phyloP scores from a whole-genome alignment of 2,888 invertebrate species.

The Yponomeuta evonymella region DNA sequence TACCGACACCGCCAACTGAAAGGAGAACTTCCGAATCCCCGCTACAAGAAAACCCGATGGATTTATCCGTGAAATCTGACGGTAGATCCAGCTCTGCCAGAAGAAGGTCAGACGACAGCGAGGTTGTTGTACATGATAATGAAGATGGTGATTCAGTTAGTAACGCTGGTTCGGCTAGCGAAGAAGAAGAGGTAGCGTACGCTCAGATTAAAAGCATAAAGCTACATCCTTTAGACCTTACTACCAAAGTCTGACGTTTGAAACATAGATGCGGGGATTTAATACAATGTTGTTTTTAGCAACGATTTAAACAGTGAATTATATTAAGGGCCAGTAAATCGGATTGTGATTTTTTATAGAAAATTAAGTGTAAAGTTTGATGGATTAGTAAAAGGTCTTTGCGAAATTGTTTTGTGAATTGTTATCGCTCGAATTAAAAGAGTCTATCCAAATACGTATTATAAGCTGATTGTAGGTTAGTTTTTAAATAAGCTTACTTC shows the following conservation, averaged over 20 bases:
- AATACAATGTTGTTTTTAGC: constrained; percentile 31
- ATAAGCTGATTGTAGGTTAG: constrained; percentile 54
- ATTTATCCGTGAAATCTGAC: constrained; percentile 84
- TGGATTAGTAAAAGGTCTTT: constrained; percentile 8
- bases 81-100: constrained; percentile 74
- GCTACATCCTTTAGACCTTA: constrained; percentile 79
- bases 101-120: constrained; percentile 69
- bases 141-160: constrained; percentile 65
- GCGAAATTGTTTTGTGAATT: constrained; percentile 44
- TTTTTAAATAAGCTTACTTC: background rate
- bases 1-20: constrained; percentile 58
- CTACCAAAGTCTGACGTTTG: constrained; percentile 80
- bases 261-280: constrained; percentile 36
- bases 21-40: constrained; percentile 73
- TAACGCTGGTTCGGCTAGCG: constrained; percentile 63
- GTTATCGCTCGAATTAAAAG: constrained; percentile 66
- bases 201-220: constrained; percentile 77
- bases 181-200: constrained; percentile 71
- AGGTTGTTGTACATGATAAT: constrained; percentile 59
- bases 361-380: constrained; percentile 38
- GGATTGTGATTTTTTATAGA: constrained; percentile 62
- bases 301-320: constrained; percentile 39
- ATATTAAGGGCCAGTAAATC: constrained; percentile 63
- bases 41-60: constrained; percentile 86
- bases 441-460: constrained; percentile 75